These are phyloP conservation scores for Drosophila orosa DNA, from an alignment of 1,140 invertebrate species.

Conservation along the genomic window DNA sequence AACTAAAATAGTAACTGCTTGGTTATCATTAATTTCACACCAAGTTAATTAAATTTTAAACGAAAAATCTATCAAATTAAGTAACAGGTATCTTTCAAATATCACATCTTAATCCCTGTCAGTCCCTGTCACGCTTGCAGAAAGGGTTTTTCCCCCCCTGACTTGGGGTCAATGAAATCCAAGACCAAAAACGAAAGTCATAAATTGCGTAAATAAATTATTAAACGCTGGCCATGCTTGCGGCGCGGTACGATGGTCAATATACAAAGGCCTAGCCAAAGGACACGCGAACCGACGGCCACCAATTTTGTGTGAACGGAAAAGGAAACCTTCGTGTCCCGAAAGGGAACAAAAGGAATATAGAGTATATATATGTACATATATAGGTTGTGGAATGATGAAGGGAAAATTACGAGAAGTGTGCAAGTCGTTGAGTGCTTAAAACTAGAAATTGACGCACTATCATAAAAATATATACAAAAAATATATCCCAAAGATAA, in stretches of 20 bases:
- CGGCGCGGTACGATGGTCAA: constrained; percentile 25
- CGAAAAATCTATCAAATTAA: not conserved
- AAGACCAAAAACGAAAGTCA: constrained; percentile 50
- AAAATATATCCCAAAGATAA: constrained; percentile 30
- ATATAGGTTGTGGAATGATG: not conserved
- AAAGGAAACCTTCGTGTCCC: constrained; percentile 15
- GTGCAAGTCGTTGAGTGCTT: constrained; percentile 35
- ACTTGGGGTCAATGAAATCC: constrained; percentile 64
- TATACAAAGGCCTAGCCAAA: constrained; percentile 21
- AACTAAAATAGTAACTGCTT: no score
- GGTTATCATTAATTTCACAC: no score
- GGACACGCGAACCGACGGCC: constrained; percentile 49
- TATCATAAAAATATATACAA: constrained; percentile 41
- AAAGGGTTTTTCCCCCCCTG: not conserved
- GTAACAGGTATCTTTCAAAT: not conserved
- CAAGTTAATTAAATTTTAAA: not conserved
- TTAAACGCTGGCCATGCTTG: constrained; percentile 46
- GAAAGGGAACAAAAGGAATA: constrained; percentile 37
- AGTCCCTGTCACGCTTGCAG: not conserved
- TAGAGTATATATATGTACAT: not conserved
- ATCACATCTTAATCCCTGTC: constrained; percentile 1
- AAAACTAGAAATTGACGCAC: constrained; percentile 49
- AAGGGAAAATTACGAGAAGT: constrained; percentile 18
- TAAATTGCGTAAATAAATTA: constrained; percentile 81
- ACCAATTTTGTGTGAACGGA: constrained; percentile 10